Percentiles rank a stretch among this genome's conserved stretches.
Conservation (phyloP, 2,113 vertebrate genomes). For the Gracilinanus agilis region DNA sequence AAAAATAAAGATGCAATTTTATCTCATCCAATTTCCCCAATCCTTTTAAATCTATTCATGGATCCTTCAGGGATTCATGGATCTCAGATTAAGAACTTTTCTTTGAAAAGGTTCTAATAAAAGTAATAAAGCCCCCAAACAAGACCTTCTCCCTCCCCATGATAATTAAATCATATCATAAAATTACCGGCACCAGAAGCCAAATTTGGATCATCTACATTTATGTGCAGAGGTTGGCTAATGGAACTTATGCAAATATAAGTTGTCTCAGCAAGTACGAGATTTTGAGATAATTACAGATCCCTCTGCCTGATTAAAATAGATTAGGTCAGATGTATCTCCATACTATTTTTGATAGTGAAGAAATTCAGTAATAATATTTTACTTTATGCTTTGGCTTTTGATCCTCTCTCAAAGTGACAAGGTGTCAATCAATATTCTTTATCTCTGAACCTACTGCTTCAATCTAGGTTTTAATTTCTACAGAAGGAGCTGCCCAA, state of each 20-base stretch:
- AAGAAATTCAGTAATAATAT: neutral
- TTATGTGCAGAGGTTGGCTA: neutral
- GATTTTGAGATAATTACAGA: neutral
- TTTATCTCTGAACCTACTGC: neutral
- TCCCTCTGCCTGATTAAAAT: neutral
- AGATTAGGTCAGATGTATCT: neutral
- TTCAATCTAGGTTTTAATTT: conserved; percentile 48
- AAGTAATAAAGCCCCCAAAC: conserved; percentile 58
- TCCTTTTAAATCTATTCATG: neutral
- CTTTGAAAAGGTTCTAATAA: conserved; percentile 50
- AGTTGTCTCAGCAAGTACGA: neutral
- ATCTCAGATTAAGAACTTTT: neutral
- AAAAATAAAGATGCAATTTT: neutral
- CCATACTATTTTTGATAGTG: neutral
- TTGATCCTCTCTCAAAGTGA: conserved; percentile 8
- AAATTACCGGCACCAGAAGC: neutral
- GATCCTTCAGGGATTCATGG: neutral
- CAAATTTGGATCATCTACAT: neutral
- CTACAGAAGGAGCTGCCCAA: neutral
- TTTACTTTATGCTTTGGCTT: neutral
- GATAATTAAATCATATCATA: neutral
- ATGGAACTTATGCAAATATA: neutral
- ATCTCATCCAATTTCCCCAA: neutral
- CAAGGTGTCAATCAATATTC: neutral
- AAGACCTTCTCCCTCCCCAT: neutral